phyloP scores from a whole-genome alignment of 2,888 invertebrate genomes.

The Temnothorax ravouxi region DNA sequence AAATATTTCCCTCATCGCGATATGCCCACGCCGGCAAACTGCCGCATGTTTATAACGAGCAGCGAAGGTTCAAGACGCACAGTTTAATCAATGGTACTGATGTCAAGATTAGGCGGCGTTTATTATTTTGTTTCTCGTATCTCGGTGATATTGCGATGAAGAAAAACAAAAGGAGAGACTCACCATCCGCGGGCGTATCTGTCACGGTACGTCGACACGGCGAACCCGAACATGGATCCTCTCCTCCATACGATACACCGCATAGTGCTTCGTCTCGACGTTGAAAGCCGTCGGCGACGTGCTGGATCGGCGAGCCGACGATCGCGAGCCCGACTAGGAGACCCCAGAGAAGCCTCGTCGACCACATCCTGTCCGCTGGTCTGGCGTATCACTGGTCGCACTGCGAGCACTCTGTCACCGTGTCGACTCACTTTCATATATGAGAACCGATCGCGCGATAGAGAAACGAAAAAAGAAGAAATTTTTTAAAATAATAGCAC shows the following conservation, averaged over 20 bases:
- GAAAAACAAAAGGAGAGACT: slow-evolving; percentile 50
- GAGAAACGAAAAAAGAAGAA: background rate
- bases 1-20: background rate
- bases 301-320: slow-evolving; percentile 67
- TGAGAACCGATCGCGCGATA: slow-evolving; percentile 18
- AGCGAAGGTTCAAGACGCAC: background rate
- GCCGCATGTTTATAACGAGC: background rate
- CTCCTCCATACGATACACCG: slow-evolving; percentile 78
- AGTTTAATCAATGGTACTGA: background rate
- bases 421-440: slow-evolving; percentile 55
- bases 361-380: slow-evolving; percentile 68
- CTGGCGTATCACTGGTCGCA: slow-evolving; percentile 45
- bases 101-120: background rate
- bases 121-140: background rate
- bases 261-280: slow-evolving; percentile 83
- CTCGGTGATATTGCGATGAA: background rate
- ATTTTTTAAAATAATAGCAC: background rate
- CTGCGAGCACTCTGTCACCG: slow-evolving; percentile 54
- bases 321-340: slow-evolving; percentile 65
- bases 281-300: slow-evolving; percentile 79
- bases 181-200: slow-evolving; percentile 80
- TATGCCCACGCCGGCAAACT: background rate
- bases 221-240: slow-evolving; percentile 84
- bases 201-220: slow-evolving; percentile 83
- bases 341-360: slow-evolving; percentile 66